phyloP scores from a whole-genome alignment of 1,140 invertebrate genomes.

The Nymphalis io region DNA sequence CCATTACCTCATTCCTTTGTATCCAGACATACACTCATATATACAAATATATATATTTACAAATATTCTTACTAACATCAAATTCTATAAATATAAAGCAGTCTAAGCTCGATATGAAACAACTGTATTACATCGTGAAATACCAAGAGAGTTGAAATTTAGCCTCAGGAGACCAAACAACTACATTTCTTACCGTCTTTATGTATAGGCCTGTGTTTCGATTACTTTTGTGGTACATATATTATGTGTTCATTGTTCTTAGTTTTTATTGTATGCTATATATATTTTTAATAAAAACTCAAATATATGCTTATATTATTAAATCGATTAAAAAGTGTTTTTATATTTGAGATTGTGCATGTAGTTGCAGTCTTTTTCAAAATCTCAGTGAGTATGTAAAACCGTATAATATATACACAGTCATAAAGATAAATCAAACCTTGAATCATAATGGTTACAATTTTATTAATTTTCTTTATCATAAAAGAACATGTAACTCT shows the following conservation, averaged over 20 bases:
- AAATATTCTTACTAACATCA: constrained; percentile 3
- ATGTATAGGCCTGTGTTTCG: not conserved
- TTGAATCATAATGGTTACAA: too few relatives aligned
- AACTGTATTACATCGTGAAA: not conserved
- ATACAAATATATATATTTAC: not conserved
- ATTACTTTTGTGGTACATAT: not conserved
- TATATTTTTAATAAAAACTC: too few relatives aligned
- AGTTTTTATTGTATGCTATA: too few relatives aligned
- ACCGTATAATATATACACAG: too few relatives aligned
- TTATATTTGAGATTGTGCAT: too few relatives aligned
- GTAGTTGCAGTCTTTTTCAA: too few relatives aligned
- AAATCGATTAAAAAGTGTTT: too few relatives aligned
- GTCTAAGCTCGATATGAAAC: not conserved
- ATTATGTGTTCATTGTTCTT: not conserved
- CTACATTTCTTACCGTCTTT: constrained; percentile 3
- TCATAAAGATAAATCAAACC: too few relatives aligned
- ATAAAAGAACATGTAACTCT: too few relatives aligned
- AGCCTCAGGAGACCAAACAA: not conserved
- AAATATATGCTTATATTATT: too few relatives aligned
- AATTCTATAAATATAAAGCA: not conserved
- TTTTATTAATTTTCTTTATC: too few relatives aligned
- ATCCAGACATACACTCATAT: not conserved
- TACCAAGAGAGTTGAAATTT: not conserved
- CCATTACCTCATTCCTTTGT: not conserved
- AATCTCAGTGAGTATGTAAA: too few relatives aligned